Evolutionary conservation across 1,140 invertebrate genomes (phyloP), one percentile per base, ranked within the genome.

Genomic region (Carposina sasakii): DNA sequence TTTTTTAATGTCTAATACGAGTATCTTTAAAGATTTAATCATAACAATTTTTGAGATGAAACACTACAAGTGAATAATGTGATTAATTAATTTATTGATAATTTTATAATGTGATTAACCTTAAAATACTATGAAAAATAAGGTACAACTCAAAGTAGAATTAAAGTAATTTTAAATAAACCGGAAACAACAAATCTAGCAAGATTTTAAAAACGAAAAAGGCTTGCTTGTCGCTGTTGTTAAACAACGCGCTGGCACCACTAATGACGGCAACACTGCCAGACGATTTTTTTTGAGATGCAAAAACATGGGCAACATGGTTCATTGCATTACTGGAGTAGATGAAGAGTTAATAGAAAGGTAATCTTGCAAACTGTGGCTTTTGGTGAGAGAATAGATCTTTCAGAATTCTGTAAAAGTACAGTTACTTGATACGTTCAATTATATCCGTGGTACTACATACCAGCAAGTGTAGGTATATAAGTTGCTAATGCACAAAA

Each of bases 371-470:
- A 12, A 26, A 26, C 5, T 12, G 24, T 26, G 12, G 5, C 5
- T 26, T 26, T 26, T 26, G 24, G 24, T 12, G 24, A 6, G 24
- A 12, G 5, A 26, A 12, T 6, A 26, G 5, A 26, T 12, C 24
- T 26, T 26, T 10, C 6, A 8, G 19, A 40, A 20, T 40, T 10
- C 21, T 40, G 37, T 20, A 10, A 17, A 20, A 19, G 21, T 6
- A 40, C 37, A 20, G 37, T 19, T 19, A 40, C 6, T 6, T 20
- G 16, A 20, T 40, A 40, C 16, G 37, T 40, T 5, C 16, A 40
- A 40, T 20, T 40, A 22, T 40, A 40, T 22, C 21, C 37, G 16
- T 40, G 37, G 37, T 40, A 40, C 37, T 40, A 40, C 21, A 40
- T 40, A 19, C 37, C 13, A 4, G 16, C 37, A 19, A 40, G 37